Evolutionary conservation across 2,888 invertebrate genomes (phyloP), one percentile per base, ranked within the genome.

Genomic region (Aproaerema taeniolella): DNA sequence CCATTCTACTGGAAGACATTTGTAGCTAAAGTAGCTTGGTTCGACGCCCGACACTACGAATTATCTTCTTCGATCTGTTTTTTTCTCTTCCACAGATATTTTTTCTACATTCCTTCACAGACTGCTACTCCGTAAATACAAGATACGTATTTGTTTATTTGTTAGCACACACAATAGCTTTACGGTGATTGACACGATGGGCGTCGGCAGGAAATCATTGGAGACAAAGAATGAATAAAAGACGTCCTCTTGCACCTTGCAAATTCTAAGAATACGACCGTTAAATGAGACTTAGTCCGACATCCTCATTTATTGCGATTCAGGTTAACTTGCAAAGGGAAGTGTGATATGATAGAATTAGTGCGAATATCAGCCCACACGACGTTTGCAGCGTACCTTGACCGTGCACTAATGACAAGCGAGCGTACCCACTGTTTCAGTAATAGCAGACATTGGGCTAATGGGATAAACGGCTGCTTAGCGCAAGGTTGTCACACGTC

Each of bases 391-490:
- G 60, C 60, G 68, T 76, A 79, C 82, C 81, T 82, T 83, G 83
- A 80, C 81, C 80, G 75, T 83, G 80, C 60, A 70, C 73, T 75
- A 77, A 78, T 76, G 63, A 61, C 51, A 13, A 15, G 35, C 26
- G 36, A 28, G 61, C 58, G 64, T 72, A 73, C 76, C 70, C 70
- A 67, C 71, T 69, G 67, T 68, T 74, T 68, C 62, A 66, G 64
- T 73, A 73, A 76, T 74, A 67, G 66, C 74, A 77, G 75, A 67
- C 74, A 77, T 71, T 70, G 75, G 71, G 62, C 66, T 81, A 83
- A 85, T 85, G 80, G 75, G 70, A 85, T 85, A 85, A 85, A 74
- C 72, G 83, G 67, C 67, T 68, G 66, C 75, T 75, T 74, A 74
- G 66, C 67, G 74, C 85, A 83, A 85, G 85, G 85, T 81, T 82